phyloP scores from a whole-genome alignment of 1,140 invertebrate genomes.

The Trinorchestia longiramus region DNA sequence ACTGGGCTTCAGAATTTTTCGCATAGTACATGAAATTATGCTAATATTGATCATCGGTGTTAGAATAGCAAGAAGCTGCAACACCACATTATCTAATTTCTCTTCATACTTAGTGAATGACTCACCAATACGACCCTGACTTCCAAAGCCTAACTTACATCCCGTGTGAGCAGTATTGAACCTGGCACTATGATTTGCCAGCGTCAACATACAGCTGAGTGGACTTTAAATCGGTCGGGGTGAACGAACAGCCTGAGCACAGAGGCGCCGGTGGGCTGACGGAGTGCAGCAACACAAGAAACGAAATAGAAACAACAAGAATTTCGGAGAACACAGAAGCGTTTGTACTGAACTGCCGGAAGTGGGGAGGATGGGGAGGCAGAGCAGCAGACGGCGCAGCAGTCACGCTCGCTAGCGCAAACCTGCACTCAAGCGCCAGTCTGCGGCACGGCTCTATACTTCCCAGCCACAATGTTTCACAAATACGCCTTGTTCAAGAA shows the following conservation, averaged over 20 bases:
- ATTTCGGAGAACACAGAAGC: too few relatives aligned
- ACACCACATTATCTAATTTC: neutral
- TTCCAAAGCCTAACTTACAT: neutral
- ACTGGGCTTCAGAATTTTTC: neutral
- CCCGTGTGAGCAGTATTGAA: neutral
- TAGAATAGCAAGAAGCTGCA: neutral
- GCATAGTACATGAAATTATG: neutral
- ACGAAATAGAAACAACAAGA: neutral
- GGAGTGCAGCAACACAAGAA: neutral
- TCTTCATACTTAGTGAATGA: neutral
- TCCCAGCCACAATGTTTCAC: neutral
- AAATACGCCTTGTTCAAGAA: neutral
- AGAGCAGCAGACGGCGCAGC: neutral
- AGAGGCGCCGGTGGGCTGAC: neutral
- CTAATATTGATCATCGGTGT: neutral
- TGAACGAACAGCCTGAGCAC: neutral
- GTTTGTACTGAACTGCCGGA: too few relatives aligned
- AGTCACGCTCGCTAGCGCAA: neutral
- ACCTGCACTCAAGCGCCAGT: neutral
- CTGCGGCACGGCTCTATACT: neutral
- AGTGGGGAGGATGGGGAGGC: too few relatives aligned
- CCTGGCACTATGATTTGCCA: neutral
- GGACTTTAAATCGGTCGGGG: neutral
- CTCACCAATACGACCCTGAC: neutral
- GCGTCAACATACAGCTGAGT: neutral